Evolutionary conservation across 2,113 vertebrate genomes (phyloP).

Genomic region (Leptobrachium leishanense): DNA sequence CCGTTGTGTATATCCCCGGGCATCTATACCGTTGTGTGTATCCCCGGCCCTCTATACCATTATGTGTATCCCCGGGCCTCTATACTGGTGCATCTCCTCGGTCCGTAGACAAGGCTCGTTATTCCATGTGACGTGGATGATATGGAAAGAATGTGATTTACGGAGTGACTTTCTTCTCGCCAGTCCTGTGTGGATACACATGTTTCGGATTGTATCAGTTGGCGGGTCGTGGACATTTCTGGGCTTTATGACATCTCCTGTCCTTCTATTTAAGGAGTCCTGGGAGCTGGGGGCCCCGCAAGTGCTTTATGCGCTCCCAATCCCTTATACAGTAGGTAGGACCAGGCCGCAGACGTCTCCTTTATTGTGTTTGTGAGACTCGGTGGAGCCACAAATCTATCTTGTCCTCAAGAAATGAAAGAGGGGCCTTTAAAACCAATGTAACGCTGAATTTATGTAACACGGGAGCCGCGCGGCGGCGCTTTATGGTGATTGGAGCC

Average conservation of each 20-base stretch:
- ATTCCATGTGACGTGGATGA: too few species aligned
- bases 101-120: too few species aligned
- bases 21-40: too few species aligned
- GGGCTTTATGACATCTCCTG: background rate
- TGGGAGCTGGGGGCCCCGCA: conserved; percentile 57
- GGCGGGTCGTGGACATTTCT: background rate
- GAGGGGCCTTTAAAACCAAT: conserved; percentile 70
- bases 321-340: conserved; percentile 54
- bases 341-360: conserved; percentile 68
- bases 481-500: conserved; percentile 75
- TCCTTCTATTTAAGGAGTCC: conserved; percentile 24
- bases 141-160: too few species aligned
- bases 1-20: too few species aligned
- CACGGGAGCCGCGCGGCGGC: conserved; percentile 72
- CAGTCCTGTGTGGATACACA: too few species aligned
- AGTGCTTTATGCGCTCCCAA: conserved; percentile 66
- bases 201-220: background rate
- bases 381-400: conserved; percentile 82
- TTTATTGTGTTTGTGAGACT: conserved; percentile 78
- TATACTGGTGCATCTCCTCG: too few species aligned
- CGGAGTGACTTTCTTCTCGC: too few species aligned
- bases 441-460: conserved; percentile 79
- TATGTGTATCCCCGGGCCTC: too few species aligned
- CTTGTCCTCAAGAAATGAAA: conserved; percentile 78
- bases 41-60: too few species aligned